These are phyloP conservation scores for Hydrotaea cyrtoneurina DNA, from an alignment of 2,888 invertebrate species.

Conservation along the genomic window DNA sequence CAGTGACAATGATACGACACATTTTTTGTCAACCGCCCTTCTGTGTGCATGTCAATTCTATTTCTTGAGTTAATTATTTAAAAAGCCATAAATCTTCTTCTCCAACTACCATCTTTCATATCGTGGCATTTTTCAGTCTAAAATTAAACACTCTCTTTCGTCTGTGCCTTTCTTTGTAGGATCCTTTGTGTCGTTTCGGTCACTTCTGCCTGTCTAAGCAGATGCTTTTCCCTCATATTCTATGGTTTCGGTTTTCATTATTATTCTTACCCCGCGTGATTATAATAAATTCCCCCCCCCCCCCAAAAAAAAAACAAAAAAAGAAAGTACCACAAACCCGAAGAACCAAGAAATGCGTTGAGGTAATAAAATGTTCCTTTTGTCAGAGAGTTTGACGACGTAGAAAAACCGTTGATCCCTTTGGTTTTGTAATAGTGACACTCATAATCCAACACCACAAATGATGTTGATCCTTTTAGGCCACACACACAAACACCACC, in stretches of 20 bases:
- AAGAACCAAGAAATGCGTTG: constrained; percentile 16
- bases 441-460: constrained; percentile 60
- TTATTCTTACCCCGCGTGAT: constrained; percentile 52
- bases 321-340: constrained; percentile 36
- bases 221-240: constrained; percentile 49
- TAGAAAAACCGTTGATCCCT: constrained; percentile 52
- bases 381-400: constrained; percentile 26
- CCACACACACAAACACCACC: constrained; percentile 48
- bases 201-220: constrained; percentile 29
- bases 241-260: constrained; percentile 35
- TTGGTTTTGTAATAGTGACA: constrained; percentile 53
- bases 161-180: background rate
- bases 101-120: constrained; percentile 31
- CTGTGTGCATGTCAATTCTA: background rate
- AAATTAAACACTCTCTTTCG: constrained; percentile 35
- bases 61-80: constrained; percentile 58
- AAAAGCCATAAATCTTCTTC: constrained; percentile 59
- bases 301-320: no score
- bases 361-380: constrained; percentile 41
- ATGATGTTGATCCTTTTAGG: constrained; percentile 56
- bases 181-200: background rate
- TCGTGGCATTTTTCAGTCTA: constrained; percentile 24
- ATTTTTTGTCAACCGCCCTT: constrained; percentile 29
- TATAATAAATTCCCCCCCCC: constrained; percentile 48
- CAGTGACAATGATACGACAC: constrained; percentile 54